Conservation (phyloP, 2,888 invertebrate genomes). For the Congeria kusceri region DNA sequence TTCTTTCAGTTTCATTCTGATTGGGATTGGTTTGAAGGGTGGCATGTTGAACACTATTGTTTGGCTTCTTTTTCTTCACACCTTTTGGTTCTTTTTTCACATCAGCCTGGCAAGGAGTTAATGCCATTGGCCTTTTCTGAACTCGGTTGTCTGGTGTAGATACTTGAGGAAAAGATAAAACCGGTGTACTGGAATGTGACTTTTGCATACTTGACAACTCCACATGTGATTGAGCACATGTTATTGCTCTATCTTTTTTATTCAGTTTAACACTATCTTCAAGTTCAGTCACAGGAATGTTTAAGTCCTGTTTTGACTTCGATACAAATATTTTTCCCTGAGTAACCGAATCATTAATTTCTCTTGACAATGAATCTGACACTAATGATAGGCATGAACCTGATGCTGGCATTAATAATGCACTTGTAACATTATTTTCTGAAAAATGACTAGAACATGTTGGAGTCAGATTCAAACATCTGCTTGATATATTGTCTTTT, state of each 20-base stretch:
- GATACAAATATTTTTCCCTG: constrained; percentile 48
- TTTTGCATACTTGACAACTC: constrained; percentile 76
- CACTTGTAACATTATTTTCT: constrained; percentile 22
- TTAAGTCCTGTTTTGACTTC: constrained; percentile 17
- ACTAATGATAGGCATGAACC: constrained; percentile 33
- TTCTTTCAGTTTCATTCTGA: constrained; percentile 63
- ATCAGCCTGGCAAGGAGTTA: constrained; percentile 81
- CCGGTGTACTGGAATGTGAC: constrained; percentile 73
- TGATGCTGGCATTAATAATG: constrained; percentile 38
- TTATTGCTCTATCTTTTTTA: constrained; percentile 79
- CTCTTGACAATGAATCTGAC: constrained; percentile 22
- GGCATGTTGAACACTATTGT: constrained; percentile 49
- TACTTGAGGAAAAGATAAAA: constrained; percentile 75
- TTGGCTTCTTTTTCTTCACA: constrained; percentile 80
- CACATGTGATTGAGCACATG: constrained; percentile 80
- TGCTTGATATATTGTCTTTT: background rate
- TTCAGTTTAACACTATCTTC: constrained; percentile 46
- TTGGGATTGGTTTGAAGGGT: constrained; percentile 41
- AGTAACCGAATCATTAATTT: constrained; percentile 47
- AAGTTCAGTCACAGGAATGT: background rate
- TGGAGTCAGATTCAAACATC: constrained; percentile 11
- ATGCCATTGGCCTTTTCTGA: constrained; percentile 85
- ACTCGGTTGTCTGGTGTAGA: constrained; percentile 83
- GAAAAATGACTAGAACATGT: constrained; percentile 45
- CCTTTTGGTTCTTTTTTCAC: constrained; percentile 84